Conservation (phyloP, 2,888 invertebrate genomes). For the Harpalus rufipes region DNA sequence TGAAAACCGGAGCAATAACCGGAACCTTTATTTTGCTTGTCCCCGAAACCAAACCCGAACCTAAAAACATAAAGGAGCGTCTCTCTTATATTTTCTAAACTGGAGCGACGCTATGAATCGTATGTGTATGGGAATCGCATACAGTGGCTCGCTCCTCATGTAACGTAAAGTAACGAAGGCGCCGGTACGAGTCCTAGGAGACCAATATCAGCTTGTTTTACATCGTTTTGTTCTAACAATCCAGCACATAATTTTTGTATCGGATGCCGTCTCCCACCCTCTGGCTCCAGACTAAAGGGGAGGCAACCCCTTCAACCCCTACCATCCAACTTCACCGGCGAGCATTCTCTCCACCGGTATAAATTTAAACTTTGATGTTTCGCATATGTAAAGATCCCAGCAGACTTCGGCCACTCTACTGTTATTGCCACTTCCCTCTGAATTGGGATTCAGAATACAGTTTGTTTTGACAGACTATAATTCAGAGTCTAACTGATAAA, state of each 20-base stretch:
- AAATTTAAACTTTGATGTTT: conserved; percentile 69
- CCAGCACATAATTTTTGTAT: conserved; percentile 71
- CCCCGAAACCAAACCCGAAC: too few species aligned
- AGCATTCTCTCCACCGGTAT: conserved; percentile 67
- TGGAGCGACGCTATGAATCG: not conserved
- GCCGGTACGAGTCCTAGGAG: conserved; percentile 74
- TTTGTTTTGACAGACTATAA: conserved; percentile 75
- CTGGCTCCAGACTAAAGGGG: not conserved
- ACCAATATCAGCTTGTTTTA: conserved; percentile 78
- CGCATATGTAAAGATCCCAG: conserved; percentile 67
- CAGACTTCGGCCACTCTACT: conserved; percentile 72
- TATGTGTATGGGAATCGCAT: conserved; percentile 16
- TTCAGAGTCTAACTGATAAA: conserved; percentile 75
- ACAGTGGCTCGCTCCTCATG: not conserved
- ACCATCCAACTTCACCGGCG: conserved; percentile 36
- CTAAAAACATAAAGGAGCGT: too few species aligned
- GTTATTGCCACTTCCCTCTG: conserved; percentile 74
- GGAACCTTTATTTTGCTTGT: too few species aligned
- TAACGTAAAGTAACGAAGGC: conserved; percentile 63
- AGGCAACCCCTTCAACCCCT: conserved; percentile 63
- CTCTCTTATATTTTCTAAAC: too few species aligned
- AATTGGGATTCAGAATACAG: conserved; percentile 76
- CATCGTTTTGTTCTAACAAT: conserved; percentile 79
- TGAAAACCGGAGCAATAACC: too few species aligned
- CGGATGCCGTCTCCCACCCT: conserved; percentile 59